Evolutionary conservation across 2,113 vertebrate genomes (phyloP), one percentile per base, ranked within the genome.

Genomic region (Cottus gobio): DNA sequence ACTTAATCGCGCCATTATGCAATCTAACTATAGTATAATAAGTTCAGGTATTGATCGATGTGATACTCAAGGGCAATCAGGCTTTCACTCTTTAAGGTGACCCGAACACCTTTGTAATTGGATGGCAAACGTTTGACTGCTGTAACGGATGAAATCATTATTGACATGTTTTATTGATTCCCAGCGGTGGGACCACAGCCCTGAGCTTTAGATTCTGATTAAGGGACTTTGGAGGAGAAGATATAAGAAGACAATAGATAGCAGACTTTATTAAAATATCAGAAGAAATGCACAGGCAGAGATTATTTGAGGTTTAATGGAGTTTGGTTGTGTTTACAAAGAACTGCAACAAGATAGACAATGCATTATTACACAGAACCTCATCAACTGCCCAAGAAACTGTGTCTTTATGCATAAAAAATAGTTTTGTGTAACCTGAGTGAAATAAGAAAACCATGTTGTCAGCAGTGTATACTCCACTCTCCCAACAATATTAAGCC

Each of bases 131-230:
- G 24, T 90, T 85, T 87, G 89, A 89, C 83, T 85, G 69, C 67
- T 84, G 80, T 72, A 82, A 90, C 80, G 60, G 87, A 91, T 91
- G 69, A 80, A 88, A 87, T 79, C 82, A 68, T 58, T 73, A 93
- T 90, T 84, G 91, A 90, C 81, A 75, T 18, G 48, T 81, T 83
- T 62, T 82, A 94, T 92, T 93, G 93, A 94, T 93, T 74, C 57
- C 18, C 68, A 70, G 80, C 71, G 56, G 81, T 79, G 78, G 57
- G 50, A 83, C 63, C 34, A 37, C 52, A 48, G 73, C 68, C 65
- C 48, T 2, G 11, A 82, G 81, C 80, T 80, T 87, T 73, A 85
- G 64, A 79, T 72, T 83, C 66, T 85, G 71, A 84, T 88, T 69
- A 80, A 79, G 65, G 70, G 58, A 79, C 81, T 77, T 37, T 16